These are phyloP conservation scores for Choristoneura fumiferana DNA, from an alignment of 1,140 invertebrate species.

Conservation along the genomic window DNA sequence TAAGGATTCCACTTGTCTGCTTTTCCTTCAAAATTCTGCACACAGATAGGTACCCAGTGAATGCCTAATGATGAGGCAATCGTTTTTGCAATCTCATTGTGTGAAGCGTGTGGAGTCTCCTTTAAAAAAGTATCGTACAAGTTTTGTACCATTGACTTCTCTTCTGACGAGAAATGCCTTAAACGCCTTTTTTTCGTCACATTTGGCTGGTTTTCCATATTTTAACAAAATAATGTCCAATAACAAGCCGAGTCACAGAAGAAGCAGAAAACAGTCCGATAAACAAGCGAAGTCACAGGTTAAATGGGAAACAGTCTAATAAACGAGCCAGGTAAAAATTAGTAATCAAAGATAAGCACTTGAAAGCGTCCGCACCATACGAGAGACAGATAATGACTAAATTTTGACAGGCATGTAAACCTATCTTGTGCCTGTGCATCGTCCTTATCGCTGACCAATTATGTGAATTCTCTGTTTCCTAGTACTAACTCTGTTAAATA, in stretches of 20 bases:
- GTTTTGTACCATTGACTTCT: not conserved
- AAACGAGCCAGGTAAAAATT: not conserved
- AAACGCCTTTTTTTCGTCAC: not conserved
- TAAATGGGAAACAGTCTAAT: not conserved
- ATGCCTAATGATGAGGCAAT: not conserved
- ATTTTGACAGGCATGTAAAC: no score
- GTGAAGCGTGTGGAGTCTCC: not conserved
- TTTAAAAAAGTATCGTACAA: not conserved
- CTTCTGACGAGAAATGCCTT: not conserved
- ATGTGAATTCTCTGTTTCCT: no score
- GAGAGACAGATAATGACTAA: no score
- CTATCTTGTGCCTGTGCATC: no score
- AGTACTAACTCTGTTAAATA: no score
- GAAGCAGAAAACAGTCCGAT: not conserved
- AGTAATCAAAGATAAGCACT: no score
- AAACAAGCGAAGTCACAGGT: not conserved
- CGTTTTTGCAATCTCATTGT: not conserved
- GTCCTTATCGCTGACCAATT: no score
- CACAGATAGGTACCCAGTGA: not conserved
- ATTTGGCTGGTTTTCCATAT: not conserved
- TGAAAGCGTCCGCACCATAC: no score
- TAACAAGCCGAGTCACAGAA: not conserved
- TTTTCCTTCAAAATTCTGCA: not conserved
- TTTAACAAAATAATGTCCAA: not conserved
- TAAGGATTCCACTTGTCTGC: not conserved